Conservation (phyloP, 2,888 invertebrate species). For the Volucella inflata region DNA sequence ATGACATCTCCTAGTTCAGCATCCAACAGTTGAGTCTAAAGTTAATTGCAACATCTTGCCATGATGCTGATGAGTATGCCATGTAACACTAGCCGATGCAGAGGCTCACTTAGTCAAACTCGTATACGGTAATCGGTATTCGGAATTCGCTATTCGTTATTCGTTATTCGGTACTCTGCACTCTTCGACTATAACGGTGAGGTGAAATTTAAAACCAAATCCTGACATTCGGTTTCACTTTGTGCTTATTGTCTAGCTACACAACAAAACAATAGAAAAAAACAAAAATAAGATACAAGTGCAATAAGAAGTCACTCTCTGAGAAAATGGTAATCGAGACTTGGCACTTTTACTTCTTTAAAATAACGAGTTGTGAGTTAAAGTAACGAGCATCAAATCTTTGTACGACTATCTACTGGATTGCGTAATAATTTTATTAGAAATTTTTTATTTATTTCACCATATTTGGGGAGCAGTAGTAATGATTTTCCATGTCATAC, state of each 20-base stretch:
- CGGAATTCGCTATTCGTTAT: too few species aligned
- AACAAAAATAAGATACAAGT: not conserved
- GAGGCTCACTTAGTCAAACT: slow-evolving; percentile 7
- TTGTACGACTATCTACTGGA: not conserved
- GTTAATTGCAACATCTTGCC: slow-evolving; percentile 47
- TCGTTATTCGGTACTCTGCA: too few species aligned
- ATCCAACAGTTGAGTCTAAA: slow-evolving; percentile 17
- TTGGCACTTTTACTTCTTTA: slow-evolving; percentile 62
- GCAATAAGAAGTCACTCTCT: slow-evolving; percentile 36
- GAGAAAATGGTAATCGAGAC: slow-evolving; percentile 47
- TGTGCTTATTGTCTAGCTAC: slow-evolving; percentile 7
- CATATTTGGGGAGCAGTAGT: slow-evolving; percentile 12
- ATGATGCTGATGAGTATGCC: slow-evolving; percentile 47
- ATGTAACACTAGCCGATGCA: slow-evolving; percentile 35
- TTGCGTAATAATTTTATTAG: slow-evolving; percentile 43
- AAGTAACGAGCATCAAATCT: slow-evolving; percentile 26
- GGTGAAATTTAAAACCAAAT: slow-evolving; percentile 68
- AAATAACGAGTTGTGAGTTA: not conserved
- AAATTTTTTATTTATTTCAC: not conserved
- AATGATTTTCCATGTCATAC: slow-evolving; percentile 16
- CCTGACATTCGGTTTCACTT: slow-evolving; percentile 67
- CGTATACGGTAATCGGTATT: slow-evolving; percentile 3
- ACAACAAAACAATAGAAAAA: slow-evolving; percentile 1
- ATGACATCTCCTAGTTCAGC: slow-evolving; percentile 62
- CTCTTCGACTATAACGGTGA: slow-evolving; percentile 6